These are phyloP conservation scores for Neoitamus cyanurus DNA, from an alignment of 2,888 invertebrate genomes.

Conservation along the genomic window DNA sequence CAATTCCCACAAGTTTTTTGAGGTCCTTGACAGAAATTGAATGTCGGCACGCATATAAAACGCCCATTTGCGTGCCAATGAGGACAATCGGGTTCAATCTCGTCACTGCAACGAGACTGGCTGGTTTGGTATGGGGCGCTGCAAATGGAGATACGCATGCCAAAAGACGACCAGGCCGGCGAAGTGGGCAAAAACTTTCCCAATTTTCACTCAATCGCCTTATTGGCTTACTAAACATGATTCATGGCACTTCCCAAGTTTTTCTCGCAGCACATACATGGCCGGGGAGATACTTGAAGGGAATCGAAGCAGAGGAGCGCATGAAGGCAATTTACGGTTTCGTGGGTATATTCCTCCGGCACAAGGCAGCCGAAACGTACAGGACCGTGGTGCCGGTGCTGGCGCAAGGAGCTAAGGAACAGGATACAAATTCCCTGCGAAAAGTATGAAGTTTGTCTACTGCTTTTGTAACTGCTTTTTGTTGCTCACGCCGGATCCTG, in stretches of 20 bases:
- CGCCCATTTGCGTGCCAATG: neutral
- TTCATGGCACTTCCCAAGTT: constrained; percentile 36
- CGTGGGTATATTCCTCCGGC: constrained; percentile 8
- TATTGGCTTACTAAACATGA: constrained; percentile 48
- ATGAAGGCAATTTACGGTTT: constrained; percentile 44
- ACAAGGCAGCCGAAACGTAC: neutral
- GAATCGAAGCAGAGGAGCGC: constrained; percentile 22
- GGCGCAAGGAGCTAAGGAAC: neutral
- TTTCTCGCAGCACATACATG: neutral
- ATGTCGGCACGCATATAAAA: neutral
- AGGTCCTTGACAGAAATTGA: neutral
- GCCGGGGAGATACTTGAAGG: neutral
- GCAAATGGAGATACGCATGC: constrained; percentile 20
- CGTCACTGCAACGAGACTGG: neutral
- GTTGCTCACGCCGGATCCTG: constrained; percentile 9
- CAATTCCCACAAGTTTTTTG: constrained; percentile 8
- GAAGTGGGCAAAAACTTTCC: constrained; percentile 38
- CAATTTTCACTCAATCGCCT: constrained; percentile 48
- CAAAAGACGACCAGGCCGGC: neutral
- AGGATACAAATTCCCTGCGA: constrained; percentile 19
- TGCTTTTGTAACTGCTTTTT: constrained; percentile 27
- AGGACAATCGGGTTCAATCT: neutral
- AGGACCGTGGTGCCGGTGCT: constrained; percentile 1
- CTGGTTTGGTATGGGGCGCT: neutral
- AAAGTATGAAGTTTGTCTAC: constrained; percentile 41